Evolutionary conservation across 2,797 vertebrate species (phyloP).

Genomic region (Pogonophryne albipinna): DNA sequence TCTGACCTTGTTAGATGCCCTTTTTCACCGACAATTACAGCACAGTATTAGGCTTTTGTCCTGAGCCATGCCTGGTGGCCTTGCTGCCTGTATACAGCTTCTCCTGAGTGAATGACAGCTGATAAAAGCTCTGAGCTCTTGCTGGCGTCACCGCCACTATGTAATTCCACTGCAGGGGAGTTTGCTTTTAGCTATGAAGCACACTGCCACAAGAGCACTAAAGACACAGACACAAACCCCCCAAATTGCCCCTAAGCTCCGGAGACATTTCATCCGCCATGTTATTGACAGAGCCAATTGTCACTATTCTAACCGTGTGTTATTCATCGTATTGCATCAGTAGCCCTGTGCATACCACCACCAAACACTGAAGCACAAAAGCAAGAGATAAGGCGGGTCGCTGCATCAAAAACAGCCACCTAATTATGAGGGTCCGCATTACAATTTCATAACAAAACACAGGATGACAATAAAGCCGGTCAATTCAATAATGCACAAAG

Average conservation of each 20-base stretch:
- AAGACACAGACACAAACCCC: constrained; percentile 70
- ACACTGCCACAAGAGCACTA: constrained; percentile 73
- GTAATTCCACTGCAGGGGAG: constrained; percentile 81
- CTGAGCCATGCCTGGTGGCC: constrained; percentile 70
- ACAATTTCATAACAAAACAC: constrained; percentile 85
- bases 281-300: constrained; percentile 77
- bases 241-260: constrained; percentile 76
- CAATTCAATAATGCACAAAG: constrained; percentile 72
- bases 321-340: constrained; percentile 69
- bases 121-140: constrained; percentile 81
- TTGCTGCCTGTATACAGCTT: constrained; percentile 76
- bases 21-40: constrained; percentile 74
- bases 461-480: constrained; percentile 71
- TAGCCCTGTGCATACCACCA: constrained; percentile 35
- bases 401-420: constrained; percentile 68
- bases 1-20: constrained; percentile 75
- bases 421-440: constrained; percentile 85
- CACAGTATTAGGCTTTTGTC: constrained; percentile 77
- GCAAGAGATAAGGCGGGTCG: constrained; percentile 43
- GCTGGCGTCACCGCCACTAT: constrained; percentile 73
- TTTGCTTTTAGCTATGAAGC: constrained; percentile 81
- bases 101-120: constrained; percentile 80
- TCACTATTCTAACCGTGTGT: constrained; percentile 53
- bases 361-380: constrained; percentile 37
- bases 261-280: constrained; percentile 75